Evolutionary conservation across 2,797 vertebrate species (phyloP).

Genomic region (Syncerus caffer): DNA sequence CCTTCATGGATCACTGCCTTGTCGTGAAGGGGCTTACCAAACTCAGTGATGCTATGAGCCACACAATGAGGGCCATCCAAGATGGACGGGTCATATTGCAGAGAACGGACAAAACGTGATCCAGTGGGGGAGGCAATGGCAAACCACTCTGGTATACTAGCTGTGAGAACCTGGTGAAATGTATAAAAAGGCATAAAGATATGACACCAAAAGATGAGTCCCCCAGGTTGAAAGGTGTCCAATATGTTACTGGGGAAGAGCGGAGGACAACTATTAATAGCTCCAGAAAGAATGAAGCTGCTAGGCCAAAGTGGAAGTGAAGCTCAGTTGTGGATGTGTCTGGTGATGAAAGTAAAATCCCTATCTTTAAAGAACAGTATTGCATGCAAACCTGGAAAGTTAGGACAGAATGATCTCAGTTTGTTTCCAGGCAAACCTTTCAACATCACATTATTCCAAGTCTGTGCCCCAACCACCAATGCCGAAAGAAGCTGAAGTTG

Average conservation of each 20-base stretch:
- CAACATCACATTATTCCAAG: neutral
- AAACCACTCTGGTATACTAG: neutral
- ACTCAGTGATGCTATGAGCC: neutral
- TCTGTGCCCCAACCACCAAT: neutral
- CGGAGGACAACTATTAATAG: neutral
- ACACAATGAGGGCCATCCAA: neutral
- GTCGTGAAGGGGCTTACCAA: neutral
- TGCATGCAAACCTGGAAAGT: accelerated
- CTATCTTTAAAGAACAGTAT: neutral
- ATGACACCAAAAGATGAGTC: neutral
- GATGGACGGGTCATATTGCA: accelerated
- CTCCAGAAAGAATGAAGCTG: neutral
- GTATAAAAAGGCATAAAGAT: neutral
- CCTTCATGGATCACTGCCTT: neutral
- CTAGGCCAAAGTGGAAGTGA: neutral
- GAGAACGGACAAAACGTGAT: accelerated
- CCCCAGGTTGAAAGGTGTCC: neutral
- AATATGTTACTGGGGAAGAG: neutral
- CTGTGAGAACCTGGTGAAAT: neutral
- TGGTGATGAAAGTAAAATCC: neutral
- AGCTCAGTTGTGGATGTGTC: neutral
- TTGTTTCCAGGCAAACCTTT: neutral
- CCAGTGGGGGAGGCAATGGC: neutral
- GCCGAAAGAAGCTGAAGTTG: neutral
- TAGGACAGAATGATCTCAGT: neutral